A percentile compares a stretch with the other conserved stretches of the same genome.
Conservation (phyloP, 2,888 invertebrate genomes). For the Arge pagana region DNA sequence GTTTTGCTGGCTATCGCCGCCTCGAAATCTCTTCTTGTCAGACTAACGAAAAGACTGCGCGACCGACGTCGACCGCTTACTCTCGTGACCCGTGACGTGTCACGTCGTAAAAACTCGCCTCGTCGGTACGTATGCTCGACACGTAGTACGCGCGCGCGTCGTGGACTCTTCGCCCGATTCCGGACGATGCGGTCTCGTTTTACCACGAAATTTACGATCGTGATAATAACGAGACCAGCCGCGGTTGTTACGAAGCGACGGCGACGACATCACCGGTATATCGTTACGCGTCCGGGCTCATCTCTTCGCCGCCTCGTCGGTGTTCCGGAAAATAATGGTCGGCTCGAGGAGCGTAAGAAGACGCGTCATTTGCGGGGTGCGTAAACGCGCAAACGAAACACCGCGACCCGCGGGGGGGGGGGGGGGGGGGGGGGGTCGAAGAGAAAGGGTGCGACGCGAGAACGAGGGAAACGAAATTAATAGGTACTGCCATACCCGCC, state of each 20-base stretch:
- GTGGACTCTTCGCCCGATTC: background rate
- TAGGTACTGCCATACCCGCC: too few species aligned
- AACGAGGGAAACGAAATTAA: background rate
- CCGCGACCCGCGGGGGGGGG: too few species aligned
- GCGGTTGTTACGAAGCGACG: conserved; percentile 31
- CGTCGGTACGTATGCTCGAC: conserved; percentile 45
- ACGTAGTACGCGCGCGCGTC: conserved; percentile 43
- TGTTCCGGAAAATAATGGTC: too few species aligned
- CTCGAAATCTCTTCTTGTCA: conserved; percentile 47
- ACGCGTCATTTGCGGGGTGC: too few species aligned
- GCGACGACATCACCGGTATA: conserved; percentile 26
- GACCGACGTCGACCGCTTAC: conserved; percentile 29
- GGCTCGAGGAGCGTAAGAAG: too few species aligned
- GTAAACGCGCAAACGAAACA: too few species aligned
- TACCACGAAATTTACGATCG: conserved; percentile 50
- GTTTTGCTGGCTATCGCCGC: conserved; percentile 45
- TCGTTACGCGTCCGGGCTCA: conserved; percentile 18
- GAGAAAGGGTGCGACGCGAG: too few species aligned
- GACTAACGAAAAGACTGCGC: conserved; percentile 20
- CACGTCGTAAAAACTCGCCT: conserved; percentile 47
- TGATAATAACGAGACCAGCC: conserved; percentile 28
- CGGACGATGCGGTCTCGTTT: conserved; percentile 45
- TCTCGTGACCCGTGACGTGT: conserved; percentile 43
- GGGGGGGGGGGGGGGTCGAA: too few species aligned
- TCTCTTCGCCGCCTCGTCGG: conserved; percentile 4